Evolutionary conservation across 2,113 vertebrate genomes (phyloP), one percentile per base, ranked within the genome.

Genomic region (Melospiza melodia): DNA sequence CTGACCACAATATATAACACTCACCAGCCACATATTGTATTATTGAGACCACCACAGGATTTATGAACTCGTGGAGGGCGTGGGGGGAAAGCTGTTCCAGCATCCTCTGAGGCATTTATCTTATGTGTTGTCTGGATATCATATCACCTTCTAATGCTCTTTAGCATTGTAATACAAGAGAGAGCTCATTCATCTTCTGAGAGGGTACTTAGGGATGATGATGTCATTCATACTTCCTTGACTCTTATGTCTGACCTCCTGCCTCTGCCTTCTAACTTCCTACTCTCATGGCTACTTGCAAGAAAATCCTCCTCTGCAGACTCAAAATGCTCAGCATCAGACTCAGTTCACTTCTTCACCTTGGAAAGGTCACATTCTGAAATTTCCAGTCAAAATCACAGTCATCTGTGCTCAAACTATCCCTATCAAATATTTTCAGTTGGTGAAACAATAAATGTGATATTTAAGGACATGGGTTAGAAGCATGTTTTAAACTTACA

Each of bases 91-190:
- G 90, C 82, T 91, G 80, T 90, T 74, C 76, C 88, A 96, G 87
- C 87, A 92, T 94, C 96, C 86, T 83, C 96, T 76, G 93, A 95
- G 83, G 89, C 94, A 96, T 97, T 93, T 93, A 93, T 97, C 95
- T 97, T 96, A 96, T 96, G 96, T 94, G 97, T 97, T 98, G 97
- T 97, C 97, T 94, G 94, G 86, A 90, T 97, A 97, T 96, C 95
- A 98, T 97, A 98, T 98, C 97, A 95, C 87, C 98, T 97, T 97
- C 97, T 98, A 98, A 98, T 98, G 97, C 96, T 97, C 98, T 98
- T 98, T 98, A 98, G 97, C 97, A 97, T 96, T 94, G 96, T 94
- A 97, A 87, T 97, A 98, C 97, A 97, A 97, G 96, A 97, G 96
- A 97, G 98, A 85, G 92, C 93, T 89, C 97, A 95, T 97, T 98